Evolutionary conservation across 2,888 invertebrate genomes (phyloP).

Genomic region (Stenchaetothrips biformis): DNA sequence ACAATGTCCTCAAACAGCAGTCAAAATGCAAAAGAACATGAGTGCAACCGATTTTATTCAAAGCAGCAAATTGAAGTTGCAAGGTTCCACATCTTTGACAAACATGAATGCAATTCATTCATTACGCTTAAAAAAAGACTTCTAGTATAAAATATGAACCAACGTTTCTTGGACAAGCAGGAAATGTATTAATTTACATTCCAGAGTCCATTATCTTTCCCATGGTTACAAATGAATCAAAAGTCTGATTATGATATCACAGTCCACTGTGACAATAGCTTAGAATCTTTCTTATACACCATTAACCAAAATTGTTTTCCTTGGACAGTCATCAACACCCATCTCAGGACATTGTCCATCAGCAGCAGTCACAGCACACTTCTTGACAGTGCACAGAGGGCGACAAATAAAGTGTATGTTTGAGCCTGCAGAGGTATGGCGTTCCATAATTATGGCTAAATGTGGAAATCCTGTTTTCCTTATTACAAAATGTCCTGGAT

Average conservation of each 20-base stretch:
- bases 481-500: neutral
- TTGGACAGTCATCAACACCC: neutral
- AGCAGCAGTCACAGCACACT: neutral
- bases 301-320: neutral
- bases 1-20: neutral
- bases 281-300: neutral
- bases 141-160: neutral
- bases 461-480: neutral
- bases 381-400: neutral
- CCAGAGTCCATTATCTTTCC: neutral
- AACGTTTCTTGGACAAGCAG: neutral
- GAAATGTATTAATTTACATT: neutral
- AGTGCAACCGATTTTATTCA: neutral
- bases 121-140: neutral
- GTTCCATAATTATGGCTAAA: neutral
- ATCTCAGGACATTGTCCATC: neutral
- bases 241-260: neutral
- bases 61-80: neutral
- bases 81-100: neutral
- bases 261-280: constrained; percentile 5
- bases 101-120: neutral
- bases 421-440: neutral
- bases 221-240: neutral
- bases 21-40: neutral
- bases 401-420: neutral